Base-by-base conservation (phyloP, 2,113 vertebrate genomes). In the Colius striatus region DNA sequence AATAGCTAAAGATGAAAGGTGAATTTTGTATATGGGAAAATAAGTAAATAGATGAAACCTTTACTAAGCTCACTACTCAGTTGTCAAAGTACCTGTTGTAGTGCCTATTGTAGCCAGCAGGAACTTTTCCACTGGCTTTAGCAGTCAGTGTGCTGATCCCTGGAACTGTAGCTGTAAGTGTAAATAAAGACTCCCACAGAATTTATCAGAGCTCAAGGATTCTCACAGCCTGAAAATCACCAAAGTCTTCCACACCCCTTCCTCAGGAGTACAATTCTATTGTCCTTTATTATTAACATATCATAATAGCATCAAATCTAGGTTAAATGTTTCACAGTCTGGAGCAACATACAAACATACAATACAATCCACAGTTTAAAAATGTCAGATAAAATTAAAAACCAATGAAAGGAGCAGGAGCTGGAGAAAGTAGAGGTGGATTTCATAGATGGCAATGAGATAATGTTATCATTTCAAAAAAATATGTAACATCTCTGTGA, bases 1-100 rank as follows among this genome's bases (percentile, higher is more conserved):
- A 95, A 94, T 91, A 95, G 80, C 91, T 84, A 85, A 85, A 94
- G 82, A 94, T 91, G 87, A 95, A 94, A 91, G 91, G 85, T 90
- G 87, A 74, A 73, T 95, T 92, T 80, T 62, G 29, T 67, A 45
- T 51, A 53, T 82, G 48, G 63, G 55, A 51, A 67, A 94, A 83
- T 32, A 72, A 78, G 25, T 77, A 92, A 93, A 92, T 18, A 94
- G 66, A 73, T 63, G 19, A 70, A 92, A 58, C 51, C 71, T 92
- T 84, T 94, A 10, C 30, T 60, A 47, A 85, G 51, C 18, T 80
- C 13, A 0, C 22, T 54, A 4, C 36, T 81, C 34, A 36, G 74
- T 20, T 91, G 73, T 20, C 84, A 0, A 0, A 60, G 55, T 9
- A 23, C 45, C 30, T 25, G 29, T 48, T 85, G 58, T 43, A 41